Conservation (phyloP, 2,797 vertebrate species). For the Alcedo atthis region DNA sequence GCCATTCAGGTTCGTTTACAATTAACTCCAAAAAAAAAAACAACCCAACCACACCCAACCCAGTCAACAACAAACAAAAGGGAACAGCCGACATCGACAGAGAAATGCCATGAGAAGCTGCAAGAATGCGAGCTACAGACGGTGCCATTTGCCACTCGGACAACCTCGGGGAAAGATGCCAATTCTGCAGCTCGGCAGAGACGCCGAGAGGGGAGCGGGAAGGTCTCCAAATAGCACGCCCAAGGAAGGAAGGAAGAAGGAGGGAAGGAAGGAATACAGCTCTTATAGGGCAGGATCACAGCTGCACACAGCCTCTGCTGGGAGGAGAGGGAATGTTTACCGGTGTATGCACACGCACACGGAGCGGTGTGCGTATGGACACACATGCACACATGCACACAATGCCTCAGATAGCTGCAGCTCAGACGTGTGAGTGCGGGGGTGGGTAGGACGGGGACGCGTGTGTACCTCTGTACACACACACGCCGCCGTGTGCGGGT, state of each 20-base stretch:
- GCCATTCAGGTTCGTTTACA: slow-evolving; percentile 77
- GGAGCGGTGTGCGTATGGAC: slow-evolving; percentile 20
- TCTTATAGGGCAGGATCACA: slow-evolving; percentile 55
- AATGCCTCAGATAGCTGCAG: slow-evolving; percentile 21
- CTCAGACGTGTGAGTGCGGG: slow-evolving; percentile 14
- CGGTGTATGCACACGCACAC: neutral
- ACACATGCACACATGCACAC: slow-evolving; percentile 45
- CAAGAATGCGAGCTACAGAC: slow-evolving; percentile 61
- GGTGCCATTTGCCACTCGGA: slow-evolving; percentile 73
- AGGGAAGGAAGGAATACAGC: slow-evolving; percentile 51
- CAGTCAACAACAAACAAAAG: slow-evolving; percentile 81
- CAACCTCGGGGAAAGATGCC: slow-evolving; percentile 72
- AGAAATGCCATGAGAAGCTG: slow-evolving; percentile 73
- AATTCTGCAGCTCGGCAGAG: slow-evolving; percentile 61
- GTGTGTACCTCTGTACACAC: neutral
- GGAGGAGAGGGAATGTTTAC: slow-evolving; percentile 71
- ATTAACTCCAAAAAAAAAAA: slow-evolving; percentile 74
- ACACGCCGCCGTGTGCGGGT: neutral
- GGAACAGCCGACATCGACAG: slow-evolving; percentile 70
- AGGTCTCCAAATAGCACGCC: slow-evolving; percentile 55
- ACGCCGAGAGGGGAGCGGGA: slow-evolving; percentile 23
- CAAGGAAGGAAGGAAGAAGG: slow-evolving; percentile 53
- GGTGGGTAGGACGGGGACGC: neutral
- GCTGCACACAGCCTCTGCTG: slow-evolving; percentile 75
- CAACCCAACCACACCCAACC: slow-evolving; percentile 64